Evolutionary conservation across 2,797 vertebrate genomes (phyloP).

Genomic region (Darevskia mixta): DNA sequence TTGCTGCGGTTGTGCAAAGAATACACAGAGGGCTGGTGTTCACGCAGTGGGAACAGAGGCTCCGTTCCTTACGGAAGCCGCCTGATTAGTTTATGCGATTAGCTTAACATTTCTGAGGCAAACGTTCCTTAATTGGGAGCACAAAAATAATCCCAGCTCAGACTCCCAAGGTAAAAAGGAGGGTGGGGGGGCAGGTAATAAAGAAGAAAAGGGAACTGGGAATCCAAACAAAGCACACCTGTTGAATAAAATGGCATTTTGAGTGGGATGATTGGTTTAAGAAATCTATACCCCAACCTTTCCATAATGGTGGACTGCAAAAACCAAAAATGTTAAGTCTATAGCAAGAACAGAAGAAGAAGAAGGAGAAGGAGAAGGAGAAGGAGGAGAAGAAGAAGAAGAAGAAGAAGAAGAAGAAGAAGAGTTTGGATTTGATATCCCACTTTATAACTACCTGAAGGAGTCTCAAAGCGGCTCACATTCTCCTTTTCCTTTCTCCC

Average conservation of each 20-base stretch:
- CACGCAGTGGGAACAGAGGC: slow-evolving; percentile 43
- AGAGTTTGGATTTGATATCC: too few relatives aligned
- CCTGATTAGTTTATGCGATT: slow-evolving; percentile 61
- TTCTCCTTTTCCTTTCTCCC: too few relatives aligned
- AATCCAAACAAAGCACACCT: neutral
- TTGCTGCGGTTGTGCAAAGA: neutral
- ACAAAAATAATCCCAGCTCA: slow-evolving; percentile 53
- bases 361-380: too few relatives aligned
- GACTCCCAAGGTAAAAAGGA: slow-evolving; percentile 50
- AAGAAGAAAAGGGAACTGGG: slow-evolving; percentile 29
- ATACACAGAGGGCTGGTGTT: slow-evolving; percentile 48
- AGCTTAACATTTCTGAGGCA: slow-evolving; percentile 62
- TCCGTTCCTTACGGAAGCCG: slow-evolving; percentile 47
- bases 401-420: too few relatives aligned
- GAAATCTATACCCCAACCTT: neutral
- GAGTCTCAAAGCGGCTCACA: too few relatives aligned
- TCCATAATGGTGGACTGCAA: neutral
- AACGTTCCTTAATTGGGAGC: slow-evolving; percentile 68
- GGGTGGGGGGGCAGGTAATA: slow-evolving; percentile 31
- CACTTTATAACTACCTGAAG: too few relatives aligned
- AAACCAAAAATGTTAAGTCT: too few relatives aligned
- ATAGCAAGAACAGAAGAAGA: too few relatives aligned
- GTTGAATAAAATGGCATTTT: neutral
- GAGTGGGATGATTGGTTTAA: neutral
- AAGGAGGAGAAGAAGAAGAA: too few relatives aligned